Evolutionary conservation across 2,797 vertebrate species (phyloP).

Genomic region (Sarcophilus harrisii): DNA sequence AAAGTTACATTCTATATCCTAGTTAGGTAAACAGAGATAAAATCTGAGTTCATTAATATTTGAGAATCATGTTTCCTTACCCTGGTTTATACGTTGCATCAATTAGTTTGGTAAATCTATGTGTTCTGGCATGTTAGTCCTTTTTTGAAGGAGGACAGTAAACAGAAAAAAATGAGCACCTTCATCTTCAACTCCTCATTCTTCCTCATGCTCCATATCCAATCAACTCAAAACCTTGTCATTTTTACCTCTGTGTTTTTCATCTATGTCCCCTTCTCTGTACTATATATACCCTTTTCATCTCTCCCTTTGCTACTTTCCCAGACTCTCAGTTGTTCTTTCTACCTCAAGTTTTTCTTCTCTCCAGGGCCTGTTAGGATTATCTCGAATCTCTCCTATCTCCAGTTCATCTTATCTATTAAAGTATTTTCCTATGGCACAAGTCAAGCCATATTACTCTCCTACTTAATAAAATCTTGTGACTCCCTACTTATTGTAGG

Average conservation of each 20-base stretch:
- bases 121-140: neutral
- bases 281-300: neutral
- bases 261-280: neutral
- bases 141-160: neutral
- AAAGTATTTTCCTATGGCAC: neutral
- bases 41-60: neutral
- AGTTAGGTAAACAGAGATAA: neutral
- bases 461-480: neutral
- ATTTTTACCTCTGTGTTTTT: neutral
- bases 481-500: neutral
- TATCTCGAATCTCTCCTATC: neutral
- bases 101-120: neutral
- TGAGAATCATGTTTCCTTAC: neutral
- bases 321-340: neutral
- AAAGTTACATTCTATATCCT: neutral
- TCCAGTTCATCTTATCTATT: neutral
- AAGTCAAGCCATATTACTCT: neutral
- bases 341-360: neutral
- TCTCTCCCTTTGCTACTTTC: neutral
- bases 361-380: neutral
- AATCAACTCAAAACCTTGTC: neutral
- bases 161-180: neutral
- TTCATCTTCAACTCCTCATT: neutral
- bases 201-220: neutral
- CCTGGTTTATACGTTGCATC: neutral